These are phyloP conservation scores for Parasteatoda lunata DNA, from an alignment of 2,888 invertebrate genomes.

Conservation along the genomic window DNA sequence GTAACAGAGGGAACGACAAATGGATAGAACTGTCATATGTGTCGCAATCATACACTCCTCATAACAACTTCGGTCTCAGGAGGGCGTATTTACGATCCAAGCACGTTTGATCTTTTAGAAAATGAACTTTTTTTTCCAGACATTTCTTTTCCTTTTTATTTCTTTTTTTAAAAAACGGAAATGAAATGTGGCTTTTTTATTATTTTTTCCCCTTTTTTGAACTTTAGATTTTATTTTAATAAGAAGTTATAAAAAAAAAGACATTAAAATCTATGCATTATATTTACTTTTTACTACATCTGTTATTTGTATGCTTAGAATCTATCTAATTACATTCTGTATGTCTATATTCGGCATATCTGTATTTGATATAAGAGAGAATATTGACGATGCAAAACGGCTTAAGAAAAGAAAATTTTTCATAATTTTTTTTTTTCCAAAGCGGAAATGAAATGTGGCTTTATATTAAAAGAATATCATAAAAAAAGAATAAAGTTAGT, in stretches of 20 bases:
- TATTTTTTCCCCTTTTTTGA: neutral
- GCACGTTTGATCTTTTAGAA: slow-evolving; percentile 20
- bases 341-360: neutral
- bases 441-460: no score
- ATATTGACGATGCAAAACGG: neutral
- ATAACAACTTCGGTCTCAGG: neutral
- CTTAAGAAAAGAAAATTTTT: no score
- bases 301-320: neutral
- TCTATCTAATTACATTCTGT: neutral
- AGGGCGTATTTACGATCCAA: slow-evolving; percentile 13
- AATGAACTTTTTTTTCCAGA: neutral
- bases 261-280: neutral
- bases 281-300: neutral
- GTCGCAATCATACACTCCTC: slow-evolving; percentile 38
- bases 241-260: neutral
- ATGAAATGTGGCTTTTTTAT: neutral
- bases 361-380: neutral
- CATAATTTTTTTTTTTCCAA: no score
- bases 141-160: neutral
- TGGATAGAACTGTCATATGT: slow-evolving; percentile 48
- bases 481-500: no score
- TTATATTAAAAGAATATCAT: no score
- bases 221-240: neutral
- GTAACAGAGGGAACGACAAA: slow-evolving; percentile 38
- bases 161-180: neutral